Base-by-base conservation (phyloP, 2,888 invertebrate genomes). In the Dichetophora obliterata region DNA sequence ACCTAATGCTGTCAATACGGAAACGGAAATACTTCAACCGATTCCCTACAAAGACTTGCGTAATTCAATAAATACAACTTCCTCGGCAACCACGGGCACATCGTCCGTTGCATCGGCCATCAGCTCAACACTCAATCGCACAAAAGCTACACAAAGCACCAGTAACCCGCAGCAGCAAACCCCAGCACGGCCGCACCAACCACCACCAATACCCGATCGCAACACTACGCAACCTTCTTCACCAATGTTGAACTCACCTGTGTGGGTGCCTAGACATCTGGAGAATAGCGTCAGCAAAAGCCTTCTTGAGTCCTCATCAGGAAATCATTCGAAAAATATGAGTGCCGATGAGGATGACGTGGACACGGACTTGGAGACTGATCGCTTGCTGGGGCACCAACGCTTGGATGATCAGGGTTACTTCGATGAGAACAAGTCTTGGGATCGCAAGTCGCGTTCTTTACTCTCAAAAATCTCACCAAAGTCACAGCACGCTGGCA, bases 341-440 rank as follows among this genome's bases (percentile, higher is more conserved):
- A 94, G 94, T 83, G 94, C 92, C 2, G 90, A 90, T 85, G 87
- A 90, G 92, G 95, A 95, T 87, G 97, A 97, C 90, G 96, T 97
- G 34, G 98, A 98, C 86, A 99, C 98, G 0, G 98, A 99, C 89
- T 93, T 98, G 83, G 98, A 98, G 90, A 98, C 98, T n/a, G 98
- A 98, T 89, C 92, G 98, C 84, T 91, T 98, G 79, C 92, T 98
- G 78, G 98, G 98, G 22, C 98, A 98, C 87, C 98, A 98, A 89
- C 91, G 97, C 82, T 94, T 96, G n/a, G 96, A 96, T 84, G 96
- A 96, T 88, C 95, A 96, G 88, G 96, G 96, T 78, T 96, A 96
- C 90, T 96, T 95, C 84, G 96, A 96, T 85, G 96, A 96, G 82
- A 96, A 96, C 79, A 89, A 88, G 78, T 84, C 87, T 69, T 89